Evolutionary conservation across 2,888 invertebrate genomes (phyloP).

Genomic region (Pristionchus fissidentatus): DNA sequence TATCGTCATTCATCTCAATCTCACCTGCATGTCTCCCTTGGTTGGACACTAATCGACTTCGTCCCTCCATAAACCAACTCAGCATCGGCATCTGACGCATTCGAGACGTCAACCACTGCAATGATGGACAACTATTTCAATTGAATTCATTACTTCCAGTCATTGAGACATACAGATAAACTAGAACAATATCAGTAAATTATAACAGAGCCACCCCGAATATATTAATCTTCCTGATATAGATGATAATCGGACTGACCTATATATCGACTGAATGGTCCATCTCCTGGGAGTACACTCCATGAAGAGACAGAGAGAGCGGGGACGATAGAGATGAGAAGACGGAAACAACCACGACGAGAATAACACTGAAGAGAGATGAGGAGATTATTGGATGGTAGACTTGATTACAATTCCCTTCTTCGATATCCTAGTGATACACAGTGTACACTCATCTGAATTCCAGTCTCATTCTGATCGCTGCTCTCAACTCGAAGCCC

Average conservation of each 20-base stretch:
- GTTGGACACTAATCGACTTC: conserved; percentile 69
- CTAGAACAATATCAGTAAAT: too few species aligned
- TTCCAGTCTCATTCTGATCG: too few species aligned
- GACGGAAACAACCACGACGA: conserved; percentile 64
- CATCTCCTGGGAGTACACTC: conserved; percentile 71
- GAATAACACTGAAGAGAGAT: conserved; percentile 57
- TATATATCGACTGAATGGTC: conserved; percentile 60
- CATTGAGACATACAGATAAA: too few species aligned
- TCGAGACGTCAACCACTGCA: conserved; percentile 71
- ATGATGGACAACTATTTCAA: conserved; percentile 55
- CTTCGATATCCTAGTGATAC: too few species aligned
- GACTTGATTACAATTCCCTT: too few species aligned
- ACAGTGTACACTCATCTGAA: too few species aligned
- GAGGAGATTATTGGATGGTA: neutral
- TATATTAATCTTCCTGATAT: too few species aligned
- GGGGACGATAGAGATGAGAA: conserved; percentile 73
- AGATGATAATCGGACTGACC: conserved; percentile 56
- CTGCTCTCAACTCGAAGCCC: too few species aligned
- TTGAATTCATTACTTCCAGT: too few species aligned
- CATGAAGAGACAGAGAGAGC: conserved; percentile 74
- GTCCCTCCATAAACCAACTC: conserved; percentile 68
- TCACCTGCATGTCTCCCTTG: conserved; percentile 72
- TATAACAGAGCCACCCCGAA: too few species aligned
- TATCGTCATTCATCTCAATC: neutral
- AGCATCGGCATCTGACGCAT: conserved; percentile 72